phyloP scores from a whole-genome alignment of 2,113 vertebrate species.

The Spea multiplicata region DNA sequence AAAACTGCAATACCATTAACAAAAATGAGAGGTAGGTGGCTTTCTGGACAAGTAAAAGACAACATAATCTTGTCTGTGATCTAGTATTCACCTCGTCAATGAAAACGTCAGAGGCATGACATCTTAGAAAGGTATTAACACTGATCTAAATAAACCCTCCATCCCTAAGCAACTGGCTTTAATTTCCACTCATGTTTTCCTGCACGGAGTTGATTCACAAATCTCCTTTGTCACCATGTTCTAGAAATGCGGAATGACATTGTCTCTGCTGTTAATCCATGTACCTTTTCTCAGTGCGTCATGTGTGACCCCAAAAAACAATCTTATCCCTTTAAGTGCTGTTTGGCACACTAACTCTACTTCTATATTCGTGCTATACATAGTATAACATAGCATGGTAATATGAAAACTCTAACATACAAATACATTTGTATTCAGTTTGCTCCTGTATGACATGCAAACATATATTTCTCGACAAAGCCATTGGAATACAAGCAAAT shows the following conservation, averaged over 20 bases:
- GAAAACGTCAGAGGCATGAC: slow-evolving; percentile 5
- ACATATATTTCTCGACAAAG: too few species aligned
- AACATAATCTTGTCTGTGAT: slow-evolving; percentile 7
- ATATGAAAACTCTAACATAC: too few species aligned
- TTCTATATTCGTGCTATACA: too few species aligned
- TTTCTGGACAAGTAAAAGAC: not conserved
- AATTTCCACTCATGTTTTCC: slow-evolving; percentile 4
- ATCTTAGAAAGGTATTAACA: not conserved
- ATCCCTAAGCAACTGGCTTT: not conserved
- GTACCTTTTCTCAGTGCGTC: slow-evolving; percentile 23
- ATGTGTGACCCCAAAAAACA: slow-evolving; percentile 27
- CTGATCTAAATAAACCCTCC: not conserved
- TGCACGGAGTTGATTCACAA: slow-evolving; percentile 11
- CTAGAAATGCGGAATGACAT: slow-evolving; percentile 22
- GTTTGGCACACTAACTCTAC: not conserved
- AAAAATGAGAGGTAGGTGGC: not conserved
- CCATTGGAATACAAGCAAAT: too few species aligned
- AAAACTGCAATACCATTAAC: too few species aligned
- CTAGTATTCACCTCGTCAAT: not conserved
- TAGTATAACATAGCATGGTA: too few species aligned
- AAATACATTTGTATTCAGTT: too few species aligned
- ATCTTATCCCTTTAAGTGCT: slow-evolving; percentile 4
- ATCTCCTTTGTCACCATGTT: slow-evolving; percentile 37
- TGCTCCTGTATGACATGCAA: too few species aligned
- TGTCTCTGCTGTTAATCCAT: slow-evolving; percentile 10